Evolutionary conservation across 2,797 vertebrate species (phyloP).

Genomic region (Phalloptychus januarius): DNA sequence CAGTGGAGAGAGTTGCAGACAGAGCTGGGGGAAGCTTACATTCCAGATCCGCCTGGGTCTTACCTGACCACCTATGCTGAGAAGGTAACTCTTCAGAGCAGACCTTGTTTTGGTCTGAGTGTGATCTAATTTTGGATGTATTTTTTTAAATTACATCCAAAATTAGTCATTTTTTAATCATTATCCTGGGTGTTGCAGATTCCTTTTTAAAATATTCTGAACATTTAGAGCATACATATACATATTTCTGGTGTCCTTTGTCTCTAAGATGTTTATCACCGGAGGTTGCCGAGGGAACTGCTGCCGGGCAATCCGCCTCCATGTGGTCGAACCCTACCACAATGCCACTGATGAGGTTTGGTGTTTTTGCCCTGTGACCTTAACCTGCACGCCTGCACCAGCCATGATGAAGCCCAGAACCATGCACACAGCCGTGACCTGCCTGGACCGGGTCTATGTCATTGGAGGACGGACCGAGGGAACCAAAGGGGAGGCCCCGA

Average conservation of each 20-base stretch:
- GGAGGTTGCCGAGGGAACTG: slow-evolving; percentile 93
- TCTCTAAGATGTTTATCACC: slow-evolving; percentile 86
- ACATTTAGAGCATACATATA: not conserved
- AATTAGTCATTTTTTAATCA: not conserved
- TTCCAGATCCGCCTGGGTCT: slow-evolving; percentile 90
- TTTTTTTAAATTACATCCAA: not conserved
- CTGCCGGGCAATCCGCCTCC: slow-evolving; percentile 87
- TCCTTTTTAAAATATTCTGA: not conserved
- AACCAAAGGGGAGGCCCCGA: slow-evolving; percentile 78
- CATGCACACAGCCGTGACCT: slow-evolving; percentile 91
- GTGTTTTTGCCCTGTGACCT: slow-evolving; percentile 91
- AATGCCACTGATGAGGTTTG: slow-evolving; percentile 92
- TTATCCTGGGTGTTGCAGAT: not conserved
- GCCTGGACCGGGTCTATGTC: slow-evolving; percentile 88
- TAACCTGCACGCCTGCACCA: slow-evolving; percentile 82
- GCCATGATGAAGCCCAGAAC: slow-evolving; percentile 91
- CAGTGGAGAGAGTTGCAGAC: slow-evolving; percentile 88
- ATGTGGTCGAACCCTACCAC: slow-evolving; percentile 89
- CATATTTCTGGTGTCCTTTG: not conserved
- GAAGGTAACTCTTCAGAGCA: slow-evolving; percentile 72
- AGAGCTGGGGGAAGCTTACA: slow-evolving; percentile 44
- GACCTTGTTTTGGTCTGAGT: not conserved
- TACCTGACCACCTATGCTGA: slow-evolving; percentile 90
- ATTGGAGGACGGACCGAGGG: slow-evolving; percentile 91
- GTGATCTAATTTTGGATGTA: too few species aligned